Base-by-base conservation (phyloP, 2,113 vertebrate genomes). In the Podiceps cristatus region DNA sequence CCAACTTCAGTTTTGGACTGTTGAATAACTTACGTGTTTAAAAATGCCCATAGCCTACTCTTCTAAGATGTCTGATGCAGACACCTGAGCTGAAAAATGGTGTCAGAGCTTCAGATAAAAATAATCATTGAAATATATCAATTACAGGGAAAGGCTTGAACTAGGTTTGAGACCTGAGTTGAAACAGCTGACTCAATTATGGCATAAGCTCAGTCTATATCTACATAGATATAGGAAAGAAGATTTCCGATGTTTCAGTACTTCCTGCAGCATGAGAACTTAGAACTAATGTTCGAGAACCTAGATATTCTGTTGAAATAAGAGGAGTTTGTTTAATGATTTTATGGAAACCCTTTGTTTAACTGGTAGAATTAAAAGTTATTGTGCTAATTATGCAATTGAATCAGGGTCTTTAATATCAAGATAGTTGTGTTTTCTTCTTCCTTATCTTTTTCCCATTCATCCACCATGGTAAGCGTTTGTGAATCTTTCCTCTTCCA, bases 141-240 rank as follows among this genome's bases (percentile, higher is more conserved):
- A 0, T 81, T 83, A 27, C 8, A 47, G 37, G 55, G 42, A 50
- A 37, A 50, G 42, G 5, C 60, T 74, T 53, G 35, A 91, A 16
- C 40, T 60, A 24, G 31, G 19, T 62, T 45, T 55, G 69, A 72
- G n/a, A 63, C n/a, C 13, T 28, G 29, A 45, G 58, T 18, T 81
- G 29, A 49, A 37, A 33, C 0, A 0, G 2, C 27, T 60, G 37
- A 50, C 18, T 64, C 3, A 3, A 10, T 81, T 52, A 37, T 2
- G 10, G 49, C 12, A 35, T 66, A 20, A 86, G 5, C 24, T 96
- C 44, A 63, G 3, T 33, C 45, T 37, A 0, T 14, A 25, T 14
- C 9, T 49, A 7, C 44, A 7, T 69, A 8, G 24, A 11, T 45
- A 2, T 56, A 16, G 29, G 31, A 72, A 76, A 47, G 52, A n/a